Conservation (phyloP, 2,113 vertebrate genomes). For the Limanda limanda region DNA sequence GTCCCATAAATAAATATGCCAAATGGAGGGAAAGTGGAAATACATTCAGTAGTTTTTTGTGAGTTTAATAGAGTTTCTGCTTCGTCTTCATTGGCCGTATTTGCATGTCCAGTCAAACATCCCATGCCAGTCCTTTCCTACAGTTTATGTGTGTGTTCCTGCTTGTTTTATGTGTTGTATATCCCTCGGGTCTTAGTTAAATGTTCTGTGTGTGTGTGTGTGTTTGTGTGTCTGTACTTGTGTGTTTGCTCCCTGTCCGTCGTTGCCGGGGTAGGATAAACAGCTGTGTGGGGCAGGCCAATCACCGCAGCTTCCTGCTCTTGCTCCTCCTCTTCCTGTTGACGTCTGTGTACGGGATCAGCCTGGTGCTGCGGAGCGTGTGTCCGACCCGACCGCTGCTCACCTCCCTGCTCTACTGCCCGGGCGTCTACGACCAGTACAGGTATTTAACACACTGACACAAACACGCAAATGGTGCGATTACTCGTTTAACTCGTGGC, state of each 20-base stretch:
- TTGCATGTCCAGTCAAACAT: no score
- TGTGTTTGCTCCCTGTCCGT: conserved; percentile 15
- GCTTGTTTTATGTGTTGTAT: conserved; percentile 36
- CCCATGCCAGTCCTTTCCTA: neutral
- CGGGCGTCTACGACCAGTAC: conserved; percentile 91
- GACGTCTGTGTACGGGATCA: conserved; percentile 92
- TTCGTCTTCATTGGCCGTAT: no score
- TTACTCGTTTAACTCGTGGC: neutral
- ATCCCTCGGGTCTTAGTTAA: conserved; percentile 52
- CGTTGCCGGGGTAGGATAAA: conserved; percentile 89
- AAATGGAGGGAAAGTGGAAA: no score
- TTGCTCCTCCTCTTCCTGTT: conserved; percentile 91
- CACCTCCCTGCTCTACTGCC: conserved; percentile 93
- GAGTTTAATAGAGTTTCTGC: no score
- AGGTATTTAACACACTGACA: conserved; percentile 80
- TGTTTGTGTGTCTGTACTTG: conserved; percentile 25
- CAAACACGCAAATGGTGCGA: neutral
- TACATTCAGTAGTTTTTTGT: no score
- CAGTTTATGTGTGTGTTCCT: conserved; percentile 29
- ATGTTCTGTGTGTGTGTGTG: conserved; percentile 57
- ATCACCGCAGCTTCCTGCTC: conserved; percentile 94
- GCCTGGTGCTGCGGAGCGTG: conserved; percentile 88
- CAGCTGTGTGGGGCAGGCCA: conserved; percentile 95
- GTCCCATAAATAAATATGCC: no score
- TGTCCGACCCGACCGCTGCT: conserved; percentile 85